Base-by-base conservation (phyloP, 2,797 vertebrate species). In the Anguilla megastoma region DNA sequence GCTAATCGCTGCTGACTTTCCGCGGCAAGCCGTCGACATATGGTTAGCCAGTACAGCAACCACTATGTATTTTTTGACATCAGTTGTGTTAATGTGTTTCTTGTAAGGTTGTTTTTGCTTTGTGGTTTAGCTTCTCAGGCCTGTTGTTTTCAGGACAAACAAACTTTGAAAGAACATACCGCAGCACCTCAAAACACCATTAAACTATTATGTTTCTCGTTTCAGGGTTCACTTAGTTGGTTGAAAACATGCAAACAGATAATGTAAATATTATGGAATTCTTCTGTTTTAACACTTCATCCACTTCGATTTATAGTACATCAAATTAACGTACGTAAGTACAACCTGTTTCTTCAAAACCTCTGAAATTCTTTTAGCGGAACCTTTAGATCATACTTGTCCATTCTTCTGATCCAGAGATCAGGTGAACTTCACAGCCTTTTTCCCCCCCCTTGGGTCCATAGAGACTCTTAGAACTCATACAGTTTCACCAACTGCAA, bases 231-330 rank as follows among this genome's bases (percentile, higher is more conserved):
- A 63, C 18, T 63, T 24, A 0, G 18, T 63, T 63, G 14, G 18
- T 63, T 63, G 16, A 21, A 63, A 63, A 63, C 24, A n/a, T 63
- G 60, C 6, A 30, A 71, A 12, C 66, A 71, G 24, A 71, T 27
- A 71, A 30, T 71, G 4, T 63, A 63, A 30, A 71, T 71, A 2
- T 12, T 27, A 30, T 71, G 66, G 66, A 71, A 71, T 71, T 7
- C 94, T 93, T 95, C 93, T 94, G 95, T 95, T 95, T 94, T 94
- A 71, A 94, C 14, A 93, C 94, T 95, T 63, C 94, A 71, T 71
- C 30, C 6, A 18, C 10, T 71, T 27, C 66, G 0, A 71, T 71
- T 71, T 71, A 71, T 12, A 71, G 56, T 16, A 58, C 56, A 58
- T 58, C 12, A 16, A 58, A 41, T 41, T 41, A 41, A 58, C 56